Conservation (phyloP, 2,113 vertebrate genomes). For the Sisor rabdophorus region DNA sequence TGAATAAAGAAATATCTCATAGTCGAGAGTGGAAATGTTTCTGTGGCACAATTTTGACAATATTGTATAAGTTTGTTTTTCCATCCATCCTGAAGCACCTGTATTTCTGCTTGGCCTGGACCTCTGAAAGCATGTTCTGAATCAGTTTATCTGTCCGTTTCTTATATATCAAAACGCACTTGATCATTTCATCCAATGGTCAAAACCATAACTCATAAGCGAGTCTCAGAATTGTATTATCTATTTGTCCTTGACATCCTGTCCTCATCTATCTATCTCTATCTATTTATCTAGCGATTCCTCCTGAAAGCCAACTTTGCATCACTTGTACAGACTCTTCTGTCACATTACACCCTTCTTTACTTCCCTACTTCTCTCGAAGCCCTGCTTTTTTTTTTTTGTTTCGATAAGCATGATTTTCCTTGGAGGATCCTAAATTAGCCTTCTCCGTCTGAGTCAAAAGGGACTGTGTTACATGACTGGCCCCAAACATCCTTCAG, state of each 20-base stretch:
- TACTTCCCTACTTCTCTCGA: neutral
- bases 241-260: neutral
- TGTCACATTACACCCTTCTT: neutral
- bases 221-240: neutral
- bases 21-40: too few species aligned
- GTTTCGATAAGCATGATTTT: conserved; percentile 33
- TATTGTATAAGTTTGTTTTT: too few species aligned
- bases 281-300: neutral
- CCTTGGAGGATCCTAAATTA: conserved; percentile 38
- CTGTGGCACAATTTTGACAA: too few species aligned
- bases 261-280: neutral
- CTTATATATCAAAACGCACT: neutral
- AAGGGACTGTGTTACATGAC: conserved; percentile 19
- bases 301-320: neutral
- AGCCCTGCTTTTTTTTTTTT: conserved; percentile 37
- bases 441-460: conserved; percentile 30
- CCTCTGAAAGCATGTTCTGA: neutral
- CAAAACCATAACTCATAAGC: neutral
- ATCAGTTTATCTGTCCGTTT: neutral
- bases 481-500: conserved; percentile 17
- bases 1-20: too few species aligned
- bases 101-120: neutral
- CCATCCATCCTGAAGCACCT: neutral
- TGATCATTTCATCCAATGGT: neutral
- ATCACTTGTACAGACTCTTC: neutral